Conservation (phyloP, 1,140 invertebrate species). For the Belonocnema kinseyi region DNA sequence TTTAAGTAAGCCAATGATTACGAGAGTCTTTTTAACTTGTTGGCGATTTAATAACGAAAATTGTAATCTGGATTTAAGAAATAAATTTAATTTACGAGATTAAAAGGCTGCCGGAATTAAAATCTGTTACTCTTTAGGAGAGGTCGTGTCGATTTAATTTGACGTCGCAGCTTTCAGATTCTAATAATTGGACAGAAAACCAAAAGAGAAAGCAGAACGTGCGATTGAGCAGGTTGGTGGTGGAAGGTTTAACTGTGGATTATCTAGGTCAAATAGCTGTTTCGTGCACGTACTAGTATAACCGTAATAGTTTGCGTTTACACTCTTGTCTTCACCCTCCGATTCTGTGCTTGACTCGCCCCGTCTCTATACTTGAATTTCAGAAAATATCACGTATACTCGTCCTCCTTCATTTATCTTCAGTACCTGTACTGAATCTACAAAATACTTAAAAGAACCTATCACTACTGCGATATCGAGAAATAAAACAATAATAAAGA, state of each 20-base stretch:
- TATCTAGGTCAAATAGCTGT: slow-evolving; percentile 7
- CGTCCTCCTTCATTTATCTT: background rate
- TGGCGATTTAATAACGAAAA: no score
- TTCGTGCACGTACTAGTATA: background rate
- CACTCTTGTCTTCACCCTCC: background rate
- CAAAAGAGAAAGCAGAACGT: background rate
- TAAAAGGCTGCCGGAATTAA: no score
- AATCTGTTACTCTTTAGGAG: no score
- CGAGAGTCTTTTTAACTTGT: no score
- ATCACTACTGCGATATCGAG: background rate
- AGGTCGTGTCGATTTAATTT: background rate
- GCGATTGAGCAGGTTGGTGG: background rate
- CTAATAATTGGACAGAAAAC: background rate
- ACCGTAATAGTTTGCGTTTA: background rate
- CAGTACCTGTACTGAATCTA: background rate
- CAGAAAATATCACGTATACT: background rate
- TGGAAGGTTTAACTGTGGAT: background rate
- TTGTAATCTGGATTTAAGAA: no score
- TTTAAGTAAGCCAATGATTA: no score
- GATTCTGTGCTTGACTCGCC: background rate
- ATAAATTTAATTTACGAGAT: no score
- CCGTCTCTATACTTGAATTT: background rate
- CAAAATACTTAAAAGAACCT: background rate
- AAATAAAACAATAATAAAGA: background rate
- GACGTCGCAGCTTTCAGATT: background rate